Base-by-base conservation (phyloP, 2,888 invertebrate genomes). In the Parnassius orleans region DNA sequence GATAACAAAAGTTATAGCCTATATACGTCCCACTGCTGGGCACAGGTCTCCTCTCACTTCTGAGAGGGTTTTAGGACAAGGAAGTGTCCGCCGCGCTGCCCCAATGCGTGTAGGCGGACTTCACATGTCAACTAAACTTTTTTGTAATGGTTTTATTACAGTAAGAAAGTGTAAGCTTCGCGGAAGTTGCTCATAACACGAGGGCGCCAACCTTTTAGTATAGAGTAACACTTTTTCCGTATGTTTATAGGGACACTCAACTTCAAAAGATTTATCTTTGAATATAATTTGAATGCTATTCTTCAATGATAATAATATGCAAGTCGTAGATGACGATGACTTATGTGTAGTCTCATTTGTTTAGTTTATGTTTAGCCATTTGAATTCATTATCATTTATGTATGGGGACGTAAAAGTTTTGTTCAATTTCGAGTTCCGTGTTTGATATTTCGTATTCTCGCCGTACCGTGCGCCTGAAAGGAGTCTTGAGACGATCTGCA, bases 361-460 rank as follows among this genome's bases (percentile, higher is more conserved):
- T 33, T 33, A 33, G 33, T 33, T 33, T 5, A 33, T 33, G 33
- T 33, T 33, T 33, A 62, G 57, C 57, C 42, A 58, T 65, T 62
- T 56, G 64, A 67, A 65, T 64, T 64, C 63, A 65, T 65, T 48
- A 61, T 65, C 55, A 67, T 65, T 61, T 64, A 48, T 65, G 55
- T 58, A 57, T 54, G 63, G 58, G 14, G 44, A 62, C 63, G 58
- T 64, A 68, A 66, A 62, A 68, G 65, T 66, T 66, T 61, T 62
- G 56, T 68, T 69, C 61, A 61, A 65, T 70, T 69, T 69, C 65
- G 54, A 70, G 76, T 76, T 80, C 74, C 77, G 74, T 72, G 69
- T 74, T 71, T 71, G 62, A 66, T 68, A 74, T 79, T 83, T 80
- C 74, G 77, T 77, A 84, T 85, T 78, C 75, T 66, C 67, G 68